Conservation (phyloP, 2,113 vertebrate genomes). For the Pristiophorus japonicus region DNA sequence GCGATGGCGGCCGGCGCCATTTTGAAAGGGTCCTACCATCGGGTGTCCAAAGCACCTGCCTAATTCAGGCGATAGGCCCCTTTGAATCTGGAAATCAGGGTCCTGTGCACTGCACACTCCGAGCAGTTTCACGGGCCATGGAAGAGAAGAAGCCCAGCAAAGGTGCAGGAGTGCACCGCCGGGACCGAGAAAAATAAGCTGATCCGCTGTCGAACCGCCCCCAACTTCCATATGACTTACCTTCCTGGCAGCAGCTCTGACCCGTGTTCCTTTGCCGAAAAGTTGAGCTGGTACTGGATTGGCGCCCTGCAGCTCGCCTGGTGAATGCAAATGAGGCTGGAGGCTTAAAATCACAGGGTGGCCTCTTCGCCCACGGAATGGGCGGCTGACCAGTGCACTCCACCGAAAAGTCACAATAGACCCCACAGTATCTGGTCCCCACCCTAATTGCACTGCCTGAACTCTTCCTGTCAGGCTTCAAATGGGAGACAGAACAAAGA, state of each 20-base stretch:
- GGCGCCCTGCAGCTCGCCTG: background rate
- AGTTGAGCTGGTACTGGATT: background rate
- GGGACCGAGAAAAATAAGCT: background rate
- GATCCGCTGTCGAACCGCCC: background rate
- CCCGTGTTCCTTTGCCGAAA: background rate
- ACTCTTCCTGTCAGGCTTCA: background rate
- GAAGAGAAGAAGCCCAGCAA: background rate
- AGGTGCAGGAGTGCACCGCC: background rate
- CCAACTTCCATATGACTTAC: background rate
- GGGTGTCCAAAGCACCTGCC: background rate
- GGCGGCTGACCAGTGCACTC: background rate
- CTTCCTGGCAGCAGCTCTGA: background rate
- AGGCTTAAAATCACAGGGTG: background rate
- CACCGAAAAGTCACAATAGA: background rate
- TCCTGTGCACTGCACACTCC: background rate
- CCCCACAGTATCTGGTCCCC: background rate
- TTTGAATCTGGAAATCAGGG: background rate
- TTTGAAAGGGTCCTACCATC: background rate
- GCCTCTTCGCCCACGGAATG: background rate
- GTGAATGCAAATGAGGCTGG: background rate
- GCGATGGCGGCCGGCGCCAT: background rate
- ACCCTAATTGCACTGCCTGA: background rate
- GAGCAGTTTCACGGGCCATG: background rate
- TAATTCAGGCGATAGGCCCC: background rate
- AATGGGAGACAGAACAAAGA: background rate